Percentiles rank a stretch among this genome's conserved stretches.
Evolutionary conservation across 2,888 invertebrate species (phyloP).

Genomic region (Ctenicera cuprea): DNA sequence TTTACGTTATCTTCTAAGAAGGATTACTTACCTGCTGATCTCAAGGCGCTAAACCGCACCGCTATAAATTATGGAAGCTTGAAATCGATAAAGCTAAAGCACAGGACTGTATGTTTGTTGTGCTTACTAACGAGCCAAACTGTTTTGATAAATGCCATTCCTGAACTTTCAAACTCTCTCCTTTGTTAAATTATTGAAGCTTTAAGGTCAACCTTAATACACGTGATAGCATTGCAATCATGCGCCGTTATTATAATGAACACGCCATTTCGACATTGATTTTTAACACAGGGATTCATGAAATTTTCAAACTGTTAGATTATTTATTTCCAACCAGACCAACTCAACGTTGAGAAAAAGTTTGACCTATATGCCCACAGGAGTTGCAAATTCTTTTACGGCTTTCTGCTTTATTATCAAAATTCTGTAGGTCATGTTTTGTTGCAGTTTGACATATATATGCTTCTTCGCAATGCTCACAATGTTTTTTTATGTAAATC

Average conservation of each 20-base stretch:
- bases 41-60: conserved; percentile 34
- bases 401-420: no score
- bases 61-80: conserved; percentile 39
- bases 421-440: no score
- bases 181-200: conserved; percentile 4
- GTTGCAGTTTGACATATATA: no score
- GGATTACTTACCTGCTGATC: conserved; percentile 41
- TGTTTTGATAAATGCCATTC: conserved; percentile 27
- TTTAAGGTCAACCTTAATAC: conserved; percentile 17
- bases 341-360: no score
- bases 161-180: conserved; percentile 24
- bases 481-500: no score
- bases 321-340: no score
- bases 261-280: not conserved
- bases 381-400: no score
- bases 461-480: no score
- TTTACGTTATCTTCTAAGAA: conserved; percentile 40
- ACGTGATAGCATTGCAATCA: not conserved
- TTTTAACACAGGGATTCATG: not conserved
- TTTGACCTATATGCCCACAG: no score
- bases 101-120: conserved; percentile 24
- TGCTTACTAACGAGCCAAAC: conserved; percentile 28
- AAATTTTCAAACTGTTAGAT: no score
- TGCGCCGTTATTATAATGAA: not conserved
- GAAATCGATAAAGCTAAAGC: conserved; percentile 33